A percentile compares a stretch with the other conserved stretches of the same genome.
phyloP scores from a whole-genome alignment of 37 sponge, comb jelly and placozoan species.

The Axinella damicornis region DNA sequence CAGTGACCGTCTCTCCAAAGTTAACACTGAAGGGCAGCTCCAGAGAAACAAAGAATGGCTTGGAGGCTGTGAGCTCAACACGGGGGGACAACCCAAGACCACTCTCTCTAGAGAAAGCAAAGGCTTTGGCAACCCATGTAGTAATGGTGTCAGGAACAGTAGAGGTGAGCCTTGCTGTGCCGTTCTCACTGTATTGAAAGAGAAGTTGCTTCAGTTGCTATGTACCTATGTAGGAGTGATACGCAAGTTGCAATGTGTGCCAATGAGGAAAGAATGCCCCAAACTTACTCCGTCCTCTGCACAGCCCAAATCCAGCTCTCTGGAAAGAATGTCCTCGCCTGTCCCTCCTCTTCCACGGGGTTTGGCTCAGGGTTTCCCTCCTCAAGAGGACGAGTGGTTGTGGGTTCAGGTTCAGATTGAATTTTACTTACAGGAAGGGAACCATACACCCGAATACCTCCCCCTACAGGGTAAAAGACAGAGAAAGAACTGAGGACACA shows the following conservation, averaged over 20 bases:
- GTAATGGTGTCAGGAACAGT: slow-evolving; percentile 68
- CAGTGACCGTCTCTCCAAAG: slow-evolving; percentile 58
- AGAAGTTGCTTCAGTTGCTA: too few relatives aligned
- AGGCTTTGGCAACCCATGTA: slow-evolving; percentile 58
- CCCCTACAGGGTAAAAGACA: too few relatives aligned
- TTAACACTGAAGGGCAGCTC: slow-evolving; percentile 69
- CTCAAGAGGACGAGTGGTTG: background rate
- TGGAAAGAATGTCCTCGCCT: slow-evolving; percentile 66
- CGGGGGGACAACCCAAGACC: slow-evolving; percentile 46
- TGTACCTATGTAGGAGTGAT: too few relatives aligned
- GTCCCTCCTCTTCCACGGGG: slow-evolving; percentile 9
- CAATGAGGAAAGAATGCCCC: too few relatives aligned
- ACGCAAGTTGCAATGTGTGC: too few relatives aligned
- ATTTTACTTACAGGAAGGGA: too few relatives aligned
- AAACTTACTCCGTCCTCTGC: slow-evolving; percentile 52
- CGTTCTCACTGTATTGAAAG: slow-evolving; percentile 1
- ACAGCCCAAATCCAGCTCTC: slow-evolving; percentile 59
- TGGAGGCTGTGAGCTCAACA: slow-evolving; percentile 26
- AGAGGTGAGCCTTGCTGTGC: slow-evolving; percentile 4
- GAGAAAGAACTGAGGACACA: too few relatives aligned
- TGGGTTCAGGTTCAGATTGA: background rate
- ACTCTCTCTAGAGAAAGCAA: slow-evolving; percentile 4
- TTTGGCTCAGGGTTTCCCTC: background rate
- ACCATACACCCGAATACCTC: too few relatives aligned
- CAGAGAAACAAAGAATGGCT: slow-evolving; percentile 67